A percentile compares a stretch with the other conserved stretches of the same genome.
Evolutionary conservation across 2,797 vertebrate species (phyloP).

Genomic region (Crax fasciolata): DNA sequence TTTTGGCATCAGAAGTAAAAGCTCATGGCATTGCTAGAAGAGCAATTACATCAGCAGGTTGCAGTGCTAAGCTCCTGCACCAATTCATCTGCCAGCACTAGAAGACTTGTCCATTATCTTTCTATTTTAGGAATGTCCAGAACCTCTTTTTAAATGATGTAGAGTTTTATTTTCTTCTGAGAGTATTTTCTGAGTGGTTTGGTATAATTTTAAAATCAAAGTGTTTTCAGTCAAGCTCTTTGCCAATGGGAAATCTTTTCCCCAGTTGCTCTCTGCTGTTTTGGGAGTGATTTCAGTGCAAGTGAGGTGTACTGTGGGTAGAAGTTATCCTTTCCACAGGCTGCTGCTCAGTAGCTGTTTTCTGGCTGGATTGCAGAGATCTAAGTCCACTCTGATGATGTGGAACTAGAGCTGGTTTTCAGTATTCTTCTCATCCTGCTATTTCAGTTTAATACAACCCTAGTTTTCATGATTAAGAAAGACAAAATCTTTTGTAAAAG

Average conservation of each 20-base stretch:
- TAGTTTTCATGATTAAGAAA: background rate
- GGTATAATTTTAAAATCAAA: background rate
- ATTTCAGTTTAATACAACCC: background rate
- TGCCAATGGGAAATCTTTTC: slow-evolving; percentile 11
- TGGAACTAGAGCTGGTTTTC: background rate
- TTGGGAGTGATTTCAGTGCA: background rate
- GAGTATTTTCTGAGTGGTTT: background rate
- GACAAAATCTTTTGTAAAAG: background rate
- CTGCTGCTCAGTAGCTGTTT: background rate
- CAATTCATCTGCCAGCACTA: background rate
- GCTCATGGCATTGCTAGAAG: background rate
- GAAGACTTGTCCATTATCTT: slow-evolving; percentile 7
- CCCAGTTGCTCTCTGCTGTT: background rate
- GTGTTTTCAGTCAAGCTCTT: background rate
- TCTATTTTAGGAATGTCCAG: slow-evolving; percentile 13
- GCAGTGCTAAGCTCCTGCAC: background rate
- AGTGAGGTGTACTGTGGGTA: background rate
- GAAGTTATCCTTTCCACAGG: background rate
- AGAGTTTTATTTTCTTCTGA: slow-evolving; percentile 30
- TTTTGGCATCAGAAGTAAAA: background rate
- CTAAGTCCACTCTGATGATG: background rate
- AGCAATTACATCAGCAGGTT: background rate
- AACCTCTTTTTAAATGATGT: background rate
- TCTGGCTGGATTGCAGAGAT: background rate
- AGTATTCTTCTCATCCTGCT: background rate